Conservation (phyloP, 2,888 invertebrate species). For the Fragum sueziense region DNA sequence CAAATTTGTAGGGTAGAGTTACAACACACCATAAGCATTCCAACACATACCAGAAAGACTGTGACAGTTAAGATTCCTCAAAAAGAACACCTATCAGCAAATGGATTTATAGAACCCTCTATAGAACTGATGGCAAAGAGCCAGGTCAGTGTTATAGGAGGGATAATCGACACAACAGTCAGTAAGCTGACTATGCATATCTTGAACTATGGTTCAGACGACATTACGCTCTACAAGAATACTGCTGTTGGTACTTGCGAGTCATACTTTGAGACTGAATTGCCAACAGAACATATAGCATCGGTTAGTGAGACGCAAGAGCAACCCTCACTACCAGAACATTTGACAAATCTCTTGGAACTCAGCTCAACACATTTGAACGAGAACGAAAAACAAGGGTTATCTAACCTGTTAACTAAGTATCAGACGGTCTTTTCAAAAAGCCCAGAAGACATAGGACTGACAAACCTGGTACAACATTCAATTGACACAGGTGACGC, state of each 20-base stretch:
- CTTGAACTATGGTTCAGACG: background rate
- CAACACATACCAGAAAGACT: background rate
- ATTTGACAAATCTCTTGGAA: slow-evolving; percentile 13
- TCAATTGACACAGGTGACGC: background rate
- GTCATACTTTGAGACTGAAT: slow-evolving; percentile 16
- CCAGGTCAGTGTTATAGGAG: slow-evolving; percentile 13
- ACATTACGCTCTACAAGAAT: background rate
- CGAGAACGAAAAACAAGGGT: slow-evolving; percentile 14
- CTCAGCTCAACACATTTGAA: slow-evolving; percentile 3
- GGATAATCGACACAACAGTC: slow-evolving; percentile 12
- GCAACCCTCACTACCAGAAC: background rate
- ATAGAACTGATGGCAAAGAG: slow-evolving; percentile 20
- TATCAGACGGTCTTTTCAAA: background rate
- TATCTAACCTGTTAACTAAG: background rate
- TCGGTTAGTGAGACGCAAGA: background rate
- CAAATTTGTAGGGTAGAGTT: slow-evolving; percentile 16
- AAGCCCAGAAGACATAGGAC: background rate
- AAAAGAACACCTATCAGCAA: background rate
- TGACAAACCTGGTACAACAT: background rate
- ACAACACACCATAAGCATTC: slow-evolving; percentile 13
- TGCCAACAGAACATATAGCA: background rate
- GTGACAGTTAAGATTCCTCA: slow-evolving; percentile 9
- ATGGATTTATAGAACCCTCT: slow-evolving; percentile 19
- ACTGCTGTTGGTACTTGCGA: slow-evolving; percentile 5
- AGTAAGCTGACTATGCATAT: background rate